phyloP scores from a whole-genome alignment of 2,113 vertebrate species.

The Isichthys henryi region DNA sequence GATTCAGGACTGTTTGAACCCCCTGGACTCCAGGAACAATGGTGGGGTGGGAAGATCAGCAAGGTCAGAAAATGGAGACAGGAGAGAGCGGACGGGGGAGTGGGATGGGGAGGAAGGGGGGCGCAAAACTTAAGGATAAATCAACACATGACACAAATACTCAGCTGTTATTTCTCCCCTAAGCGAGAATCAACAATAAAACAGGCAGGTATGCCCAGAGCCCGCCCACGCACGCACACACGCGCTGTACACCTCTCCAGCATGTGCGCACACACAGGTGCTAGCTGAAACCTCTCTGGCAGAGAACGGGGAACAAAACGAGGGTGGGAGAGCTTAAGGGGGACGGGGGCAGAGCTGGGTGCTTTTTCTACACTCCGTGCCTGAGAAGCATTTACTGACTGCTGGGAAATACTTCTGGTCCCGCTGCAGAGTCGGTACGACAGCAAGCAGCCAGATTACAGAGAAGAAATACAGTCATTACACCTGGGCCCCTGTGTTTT shows the following conservation, averaged over 20 bases:
- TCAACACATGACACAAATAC: constrained; percentile 59
- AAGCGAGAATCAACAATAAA: constrained; percentile 54
- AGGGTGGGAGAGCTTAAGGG: constrained; percentile 45
- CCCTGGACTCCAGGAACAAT: neutral
- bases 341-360: neutral
- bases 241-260: too few species aligned
- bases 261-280: neutral
- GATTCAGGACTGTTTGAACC: neutral
- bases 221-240: constrained; percentile 7
- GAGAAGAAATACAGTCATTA: constrained; percentile 63
- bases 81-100: neutral
- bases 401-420: constrained; percentile 7
- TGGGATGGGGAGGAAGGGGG: constrained; percentile 3
- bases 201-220: constrained; percentile 60
- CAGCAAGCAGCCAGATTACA: constrained; percentile 60
- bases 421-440: constrained; percentile 36
- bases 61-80: neutral
- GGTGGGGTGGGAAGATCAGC: neutral
- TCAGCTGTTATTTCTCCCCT: constrained; percentile 62
- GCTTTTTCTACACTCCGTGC: neutral
- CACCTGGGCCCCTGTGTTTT: constrained; percentile 57
- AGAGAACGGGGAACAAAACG: constrained; percentile 48
- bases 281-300: constrained; percentile 24
- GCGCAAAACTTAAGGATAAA: constrained; percentile 43
- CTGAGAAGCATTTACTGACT: neutral